Evolutionary conservation across 2,888 invertebrate genomes (phyloP), one percentile per base, ranked within the genome.

Genomic region (Apamea epomidion): DNA sequence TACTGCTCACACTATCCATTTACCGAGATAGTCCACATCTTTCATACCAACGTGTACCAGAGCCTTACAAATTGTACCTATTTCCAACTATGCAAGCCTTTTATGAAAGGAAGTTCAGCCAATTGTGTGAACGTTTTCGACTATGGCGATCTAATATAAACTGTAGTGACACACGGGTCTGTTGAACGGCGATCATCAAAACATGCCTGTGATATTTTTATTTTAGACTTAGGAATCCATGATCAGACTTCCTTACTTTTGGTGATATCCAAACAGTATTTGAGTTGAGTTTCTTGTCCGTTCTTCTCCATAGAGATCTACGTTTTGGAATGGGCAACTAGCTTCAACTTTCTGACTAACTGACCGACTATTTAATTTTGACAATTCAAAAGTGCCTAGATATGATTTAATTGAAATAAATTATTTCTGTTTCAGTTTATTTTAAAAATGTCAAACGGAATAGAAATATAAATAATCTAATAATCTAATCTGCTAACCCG

Each of bases 41-140:
- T 74, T 87, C 78, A 81, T 75, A 71, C 25, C 51, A 37, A 73
- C 72, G 69, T 77, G 77, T 85, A 74, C 69, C 25, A 48, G 16
- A 68, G 62, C 76, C 45, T 80, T 76, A 85, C 80, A 86, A 85
- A 87, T 87, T 74, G 83, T 78, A 83, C 82, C 84, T 84, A 87
- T 89, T 88, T 84, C 65, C 80, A 74, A 60, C 58, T 70, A 74
- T 67, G 67, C 67, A 82, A 87, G 70, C 79, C 88, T 86, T 88
- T 84, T 81, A 81, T 69, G 62, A 84, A 77, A 85, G 86, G 86
- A 90, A 86, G 84, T 80, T 85, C 82, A 77, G 80, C 78, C 84
- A 82, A 90, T 90, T 88, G 88, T 69, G 64, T 74, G 86, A 83
- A 83, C 71, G 76, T 76, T 79, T 78, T 77, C 62, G 12, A 42